Evolutionary conservation across 2,797 vertebrate species (phyloP), one percentile per base, ranked within the genome.

Genomic region (Miichthys miiuy): DNA sequence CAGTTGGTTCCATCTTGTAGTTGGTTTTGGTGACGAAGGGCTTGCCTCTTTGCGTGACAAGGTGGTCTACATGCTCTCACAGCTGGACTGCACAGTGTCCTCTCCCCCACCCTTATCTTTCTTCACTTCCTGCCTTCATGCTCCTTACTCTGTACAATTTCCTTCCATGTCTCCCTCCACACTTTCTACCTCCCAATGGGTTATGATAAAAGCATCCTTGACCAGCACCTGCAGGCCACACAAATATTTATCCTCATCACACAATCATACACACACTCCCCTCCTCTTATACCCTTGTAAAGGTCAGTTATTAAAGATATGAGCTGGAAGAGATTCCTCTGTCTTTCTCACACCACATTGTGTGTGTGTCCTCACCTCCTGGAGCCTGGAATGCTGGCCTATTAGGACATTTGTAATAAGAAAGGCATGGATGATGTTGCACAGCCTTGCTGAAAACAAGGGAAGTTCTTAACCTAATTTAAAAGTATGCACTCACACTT

Each of bases 151-250:
- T n/a, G 6, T 7, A 18, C 54, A 46, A 25, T 68, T 89, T 80
- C 72, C 55, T 60, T 62, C 61, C 72, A 30, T 4, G 42, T 77
- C 77, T 73, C 74, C 60, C 66, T 75, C 58, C 76, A 47, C 73
- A 47, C 63, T 68, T 23, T 67, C 30, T 64, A 62, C 52, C 69
- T 63, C 63, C 61, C 58, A 44, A 76, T 64, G 63, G 61, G 25
- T 80, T 84, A 86, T 52, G 72, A 80, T 65, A 63, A 82, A 87
- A 82, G 67, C 72, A 57, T 66, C 72, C 46, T 82, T 16, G 21
- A 60, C 73, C 92, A 94, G 87, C 93, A 93, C 91, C 90, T 93
- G 92, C 89, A 89, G 41, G 44, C 25, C 13, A 6, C 60, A 71
- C 74, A 50, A 58, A 71, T 73, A 77, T 52, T 68, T 55, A 58